These are phyloP conservation scores for Lutraria lutraria DNA, from an alignment of 2,888 invertebrate genomes.

Conservation along the genomic window DNA sequence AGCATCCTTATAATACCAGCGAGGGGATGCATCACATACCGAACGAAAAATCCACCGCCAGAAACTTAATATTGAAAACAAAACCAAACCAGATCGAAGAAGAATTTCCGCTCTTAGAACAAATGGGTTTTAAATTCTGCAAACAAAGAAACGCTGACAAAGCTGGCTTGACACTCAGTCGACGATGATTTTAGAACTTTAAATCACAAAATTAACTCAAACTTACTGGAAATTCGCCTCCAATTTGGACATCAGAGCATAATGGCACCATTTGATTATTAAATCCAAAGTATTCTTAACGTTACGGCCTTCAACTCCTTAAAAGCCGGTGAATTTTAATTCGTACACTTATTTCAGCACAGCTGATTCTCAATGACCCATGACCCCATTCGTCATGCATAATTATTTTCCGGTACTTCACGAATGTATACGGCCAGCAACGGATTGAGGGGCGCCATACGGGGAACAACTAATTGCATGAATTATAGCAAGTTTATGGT, in stretches of 20 bases:
- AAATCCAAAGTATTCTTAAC: neutral
- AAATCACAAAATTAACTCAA: conserved; percentile 17
- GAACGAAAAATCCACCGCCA: neutral
- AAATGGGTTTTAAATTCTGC: neutral
- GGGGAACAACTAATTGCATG: neutral
- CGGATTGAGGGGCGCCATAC: conserved; percentile 20
- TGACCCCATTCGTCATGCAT: conserved; percentile 29
- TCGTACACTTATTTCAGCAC: conserved; percentile 7
- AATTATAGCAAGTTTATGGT: neutral
- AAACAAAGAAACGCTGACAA: conserved; percentile 23
- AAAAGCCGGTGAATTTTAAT: neutral
- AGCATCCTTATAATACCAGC: too few relatives aligned
- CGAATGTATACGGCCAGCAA: conserved; percentile 11
- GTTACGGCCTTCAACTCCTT: neutral
- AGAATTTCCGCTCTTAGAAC: too few relatives aligned
- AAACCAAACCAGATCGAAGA: too few relatives aligned
- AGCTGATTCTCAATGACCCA: conserved; percentile 50
- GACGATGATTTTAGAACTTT: conserved; percentile 17
- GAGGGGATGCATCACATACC: too few relatives aligned
- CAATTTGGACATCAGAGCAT: neutral
- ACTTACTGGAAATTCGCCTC: conserved; percentile 42
- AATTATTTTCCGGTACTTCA: conserved; percentile 4
- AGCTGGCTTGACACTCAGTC: conserved; percentile 2
- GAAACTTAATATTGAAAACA: neutral
- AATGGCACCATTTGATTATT: conserved; percentile 38